Base-by-base conservation (phyloP, 2,888 invertebrate genomes). In the Leucoma salicis region DNA sequence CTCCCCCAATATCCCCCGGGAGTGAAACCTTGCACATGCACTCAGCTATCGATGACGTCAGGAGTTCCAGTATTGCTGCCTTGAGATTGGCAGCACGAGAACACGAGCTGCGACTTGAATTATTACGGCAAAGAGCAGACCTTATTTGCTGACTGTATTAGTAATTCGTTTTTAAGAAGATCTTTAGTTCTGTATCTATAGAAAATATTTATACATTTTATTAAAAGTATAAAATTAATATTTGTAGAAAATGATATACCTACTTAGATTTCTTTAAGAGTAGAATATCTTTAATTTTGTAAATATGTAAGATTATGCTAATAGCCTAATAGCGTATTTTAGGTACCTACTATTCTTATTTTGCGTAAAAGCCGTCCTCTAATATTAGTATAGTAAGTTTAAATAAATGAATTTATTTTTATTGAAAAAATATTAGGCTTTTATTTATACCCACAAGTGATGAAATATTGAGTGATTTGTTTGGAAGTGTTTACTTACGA, bases 81-180 rank as follows among this genome's bases (percentile, higher is more conserved):
- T 86, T 97, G 43, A 90, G 97, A 58, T 82, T 96, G 35, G 97
- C 97, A 63, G 97, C 97, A 0, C 90, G 97, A 24, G 97, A 97
- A 72, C 97, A 97, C 78, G 97, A 97, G 78, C 83, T 96, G 32
- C 92, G 95, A 74, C 87, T 97, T 62, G 96, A 96, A 78, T 91
- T 95, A 88, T 80, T 96, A 53, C 91, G 96, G 36, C 95, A 95
- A 67, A 94, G 95, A 72, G 82, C 88, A 16, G 86, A 88, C 63
- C 63, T 88, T 52, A 88, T 89, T 51, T 89, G 87, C 70, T 85
- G 61, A 79, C 54, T 46, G 10, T 39, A 27, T 10, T 34, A 11
- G 2, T 16, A 0, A 42, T 8, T 14, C 12, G 21, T 14, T 36
- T 14, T 14, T 27, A 16, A 28, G 29, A 18, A 14, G n/a, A 29